Base-by-base conservation (phyloP, 1,140 invertebrate genomes). In the Platorchestia sp. region DNA sequence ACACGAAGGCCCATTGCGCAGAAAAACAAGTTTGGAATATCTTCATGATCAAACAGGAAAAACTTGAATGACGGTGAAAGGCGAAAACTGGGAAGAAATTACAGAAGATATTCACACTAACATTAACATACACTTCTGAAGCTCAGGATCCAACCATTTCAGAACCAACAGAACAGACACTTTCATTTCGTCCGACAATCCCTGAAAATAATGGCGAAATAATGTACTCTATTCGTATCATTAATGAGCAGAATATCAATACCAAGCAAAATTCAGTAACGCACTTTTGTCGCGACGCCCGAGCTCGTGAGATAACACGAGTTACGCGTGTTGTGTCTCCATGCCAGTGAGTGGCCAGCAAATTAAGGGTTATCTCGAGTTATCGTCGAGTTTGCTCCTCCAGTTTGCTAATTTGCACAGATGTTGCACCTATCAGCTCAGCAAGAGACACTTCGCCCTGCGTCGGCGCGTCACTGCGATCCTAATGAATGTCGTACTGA, bases 311-410 rank as follows among this genome's bases (percentile, higher is more conserved):
- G 59, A 75, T 75, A 75, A 75, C 59, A 3, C 59, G 27, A 75
- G 59, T 75, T 75, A 75, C 36, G 59, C 59, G 59, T 51, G 47
- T 75, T 75, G 59, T 75, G 59, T 75, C 1, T 27, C 27, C 59
- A 36, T 75, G 59, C 10, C 14, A 27, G 59, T 36, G 59, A 75
- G 87, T 27, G 41, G 43, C 41, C 27, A 42, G 14, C 87, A 89
- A 89, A 89, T 89, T 89, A 89, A 41, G 87, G n/a, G 41, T 89
- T 89, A 89, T 89, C 87, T 89, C n/a, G n/a, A 42, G 87, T 44
- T 89, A 89, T 89, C 87, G 1, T 5, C 22, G 43, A 27, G 41
- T 89, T 44, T 89, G n/a, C 87, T 89, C 87, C 43, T 43, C 41
- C 36, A 89, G 36, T 44, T 27, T 36, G 41, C 87, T 89, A 89